Base-by-base conservation (phyloP, 2,888 invertebrate species). In the Oscheius onirici region DNA sequence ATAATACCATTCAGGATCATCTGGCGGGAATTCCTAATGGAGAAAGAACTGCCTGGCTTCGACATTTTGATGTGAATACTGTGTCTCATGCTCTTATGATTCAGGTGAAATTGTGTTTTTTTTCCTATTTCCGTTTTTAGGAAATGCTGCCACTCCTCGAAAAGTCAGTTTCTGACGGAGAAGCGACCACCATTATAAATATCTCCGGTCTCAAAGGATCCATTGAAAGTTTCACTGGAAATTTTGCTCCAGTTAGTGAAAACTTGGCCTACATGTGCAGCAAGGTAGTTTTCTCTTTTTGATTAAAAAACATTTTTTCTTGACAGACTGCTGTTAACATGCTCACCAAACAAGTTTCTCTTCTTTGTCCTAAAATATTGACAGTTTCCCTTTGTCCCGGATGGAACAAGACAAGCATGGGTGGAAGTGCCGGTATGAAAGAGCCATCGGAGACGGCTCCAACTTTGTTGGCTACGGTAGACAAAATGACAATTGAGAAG, bases 11-110 rank as follows among this genome's bases (percentile, higher is more conserved):
- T 49, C 24, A 68, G 55, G 68, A 68, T 22, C 24, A 28, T 10
- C 17, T 11, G 17, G 57, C 69, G 1, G 69, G 69, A 0, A 69
- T 69, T 43, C 58, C 58, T 3, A 51, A 51, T 46, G 69, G 69
- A 28, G 69, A 69, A 3, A 57, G 69, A 10, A 57, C 44, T 13
- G 60, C 69, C 3, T 69, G 69, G 69, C 26, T 69, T 11, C 41
- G 43, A 6, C 69, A 69, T 60, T 69, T 69, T 34, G 69, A 69
- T 34, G 60, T 69, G 2, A 69, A 69, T 22, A 54, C 54, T 13
- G 69, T 69, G 17, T 69, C 69, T 2, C 69, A 69, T 17, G 69
- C 69, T 2, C 43, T 69, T 49, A 49, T 69, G 51, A 69, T 69
- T 46, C 69, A 69, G 58, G 69, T 60, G 28, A 46, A n/a, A n/a